Conservation (phyloP, 2,888 invertebrate genomes). For the Hydrotaea diabolus region DNA sequence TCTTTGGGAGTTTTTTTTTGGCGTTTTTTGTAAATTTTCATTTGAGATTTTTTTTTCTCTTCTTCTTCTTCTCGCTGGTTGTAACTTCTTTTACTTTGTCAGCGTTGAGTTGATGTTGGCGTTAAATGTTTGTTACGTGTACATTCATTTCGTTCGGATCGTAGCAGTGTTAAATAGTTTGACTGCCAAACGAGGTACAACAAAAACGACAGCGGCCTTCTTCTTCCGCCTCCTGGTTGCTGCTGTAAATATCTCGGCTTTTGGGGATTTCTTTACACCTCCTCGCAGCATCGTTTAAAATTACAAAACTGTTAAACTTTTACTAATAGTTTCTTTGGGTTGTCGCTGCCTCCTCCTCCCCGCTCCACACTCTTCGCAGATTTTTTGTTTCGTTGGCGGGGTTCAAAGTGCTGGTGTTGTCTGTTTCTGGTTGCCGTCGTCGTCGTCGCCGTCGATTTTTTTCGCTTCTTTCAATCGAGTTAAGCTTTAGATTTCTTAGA, state of each 20-base stretch:
- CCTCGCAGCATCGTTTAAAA: slow-evolving; percentile 63
- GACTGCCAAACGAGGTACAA: neutral
- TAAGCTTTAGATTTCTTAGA: slow-evolving; percentile 74
- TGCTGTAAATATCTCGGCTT: neutral
- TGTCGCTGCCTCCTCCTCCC: slow-evolving; percentile 39
- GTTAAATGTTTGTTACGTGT: slow-evolving; percentile 47
- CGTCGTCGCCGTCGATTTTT: slow-evolving; percentile 11
- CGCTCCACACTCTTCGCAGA: slow-evolving; percentile 13
- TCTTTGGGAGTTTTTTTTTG: neutral
- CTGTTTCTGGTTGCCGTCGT: slow-evolving; percentile 39
- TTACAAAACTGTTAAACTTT: slow-evolving; percentile 73
- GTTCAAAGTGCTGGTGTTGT: slow-evolving; percentile 67
- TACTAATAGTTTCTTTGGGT: slow-evolving; percentile 77
- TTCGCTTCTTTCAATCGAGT: slow-evolving; percentile 42
- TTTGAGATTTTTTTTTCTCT: slow-evolving; percentile 30
- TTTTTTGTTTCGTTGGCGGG: slow-evolving; percentile 41
- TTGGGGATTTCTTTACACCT: slow-evolving; percentile 50
- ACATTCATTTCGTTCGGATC: slow-evolving; percentile 7
- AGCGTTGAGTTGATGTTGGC: slow-evolving; percentile 59
- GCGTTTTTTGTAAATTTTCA: slow-evolving; percentile 22
- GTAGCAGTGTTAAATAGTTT: slow-evolving; percentile 60
- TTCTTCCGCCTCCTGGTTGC: neutral
- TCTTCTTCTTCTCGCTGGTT: too few species aligned
- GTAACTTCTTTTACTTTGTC: slow-evolving; percentile 45
- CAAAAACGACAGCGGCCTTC: neutral